phyloP scores from a whole-genome alignment of 2,797 vertebrate species.

The Pelobates cultripes region DNA sequence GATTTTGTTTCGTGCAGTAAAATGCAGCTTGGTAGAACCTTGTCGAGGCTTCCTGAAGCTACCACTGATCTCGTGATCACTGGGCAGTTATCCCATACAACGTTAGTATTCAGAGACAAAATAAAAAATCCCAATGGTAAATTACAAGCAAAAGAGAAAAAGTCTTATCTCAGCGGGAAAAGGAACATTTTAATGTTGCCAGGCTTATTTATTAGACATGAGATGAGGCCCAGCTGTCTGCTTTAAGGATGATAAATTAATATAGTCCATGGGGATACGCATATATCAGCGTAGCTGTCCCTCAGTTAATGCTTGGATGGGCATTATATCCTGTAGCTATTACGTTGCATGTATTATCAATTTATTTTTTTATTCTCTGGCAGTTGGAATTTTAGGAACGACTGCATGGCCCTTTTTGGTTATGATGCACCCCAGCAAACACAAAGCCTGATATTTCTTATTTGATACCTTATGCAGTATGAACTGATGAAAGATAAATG shows the following conservation, averaged over 20 bases:
- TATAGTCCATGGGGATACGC: slow-evolving; percentile 13
- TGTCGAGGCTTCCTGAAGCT: too few relatives aligned
- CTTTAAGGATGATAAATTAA: background rate
- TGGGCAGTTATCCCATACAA: background rate
- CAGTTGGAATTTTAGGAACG: too few relatives aligned
- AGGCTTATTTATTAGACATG: background rate
- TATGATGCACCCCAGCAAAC: too few relatives aligned
- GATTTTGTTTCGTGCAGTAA: background rate
- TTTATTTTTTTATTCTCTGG: background rate
- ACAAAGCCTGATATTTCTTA: background rate
- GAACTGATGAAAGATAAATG: background rate
- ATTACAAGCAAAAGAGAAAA: slow-evolving; percentile 27
- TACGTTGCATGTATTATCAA: background rate
- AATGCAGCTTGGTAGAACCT: background rate
- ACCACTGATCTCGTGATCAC: too few relatives aligned
- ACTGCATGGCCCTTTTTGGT: too few relatives aligned
- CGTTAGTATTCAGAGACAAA: background rate
- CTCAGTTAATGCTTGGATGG: slow-evolving; percentile 32
- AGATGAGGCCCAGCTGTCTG: background rate
- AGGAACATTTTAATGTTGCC: background rate
- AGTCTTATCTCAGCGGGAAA: background rate
- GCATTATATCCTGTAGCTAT: slow-evolving; percentile 21
- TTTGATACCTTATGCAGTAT: background rate
- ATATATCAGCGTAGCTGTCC: slow-evolving; percentile 15
- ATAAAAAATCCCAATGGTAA: background rate